Percentiles rank a stretch among this genome's conserved stretches.
Conservation (phyloP, 2,888 invertebrate species). For the Papilio gigon region DNA sequence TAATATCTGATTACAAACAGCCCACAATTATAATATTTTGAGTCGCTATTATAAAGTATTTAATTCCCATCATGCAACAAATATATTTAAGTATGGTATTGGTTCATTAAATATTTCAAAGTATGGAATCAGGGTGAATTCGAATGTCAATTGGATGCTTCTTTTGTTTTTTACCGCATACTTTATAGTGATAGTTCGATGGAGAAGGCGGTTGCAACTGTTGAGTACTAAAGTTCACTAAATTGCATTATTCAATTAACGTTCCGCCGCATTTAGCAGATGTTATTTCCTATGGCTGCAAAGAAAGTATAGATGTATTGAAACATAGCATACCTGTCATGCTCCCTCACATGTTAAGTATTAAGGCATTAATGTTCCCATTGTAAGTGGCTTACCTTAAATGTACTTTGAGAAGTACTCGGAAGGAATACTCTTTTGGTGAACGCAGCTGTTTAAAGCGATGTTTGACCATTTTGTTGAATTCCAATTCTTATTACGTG, state of each 20-base stretch:
- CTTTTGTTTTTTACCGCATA: neutral
- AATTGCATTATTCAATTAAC: slow-evolving; percentile 20
- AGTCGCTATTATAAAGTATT: neutral
- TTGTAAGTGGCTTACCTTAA: slow-evolving; percentile 30
- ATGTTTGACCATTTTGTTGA: slow-evolving; percentile 19
- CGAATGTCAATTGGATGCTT: neutral
- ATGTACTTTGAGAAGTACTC: slow-evolving; percentile 24
- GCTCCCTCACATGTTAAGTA: slow-evolving; percentile 22
- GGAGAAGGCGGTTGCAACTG: slow-evolving; percentile 12
- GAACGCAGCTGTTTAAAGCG: slow-evolving; percentile 33
- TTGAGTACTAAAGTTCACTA: slow-evolving; percentile 12
- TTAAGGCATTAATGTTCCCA: slow-evolving; percentile 25
- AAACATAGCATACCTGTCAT: slow-evolving; percentile 24
- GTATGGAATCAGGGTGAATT: neutral
- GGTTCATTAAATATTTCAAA: neutral
- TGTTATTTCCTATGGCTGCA: slow-evolving; percentile 14
- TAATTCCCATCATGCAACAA: no score
- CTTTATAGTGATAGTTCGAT: neutral
- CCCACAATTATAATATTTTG: neutral
- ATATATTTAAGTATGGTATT: no score
- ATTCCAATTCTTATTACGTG: slow-evolving; percentile 26
- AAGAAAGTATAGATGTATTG: slow-evolving; percentile 23
- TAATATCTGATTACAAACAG: neutral
- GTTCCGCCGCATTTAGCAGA: slow-evolving; percentile 19
- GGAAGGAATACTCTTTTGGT: slow-evolving; percentile 4